phyloP scores from a whole-genome alignment of 2,113 vertebrate genomes.

The Hemichromis elongatus region DNA sequence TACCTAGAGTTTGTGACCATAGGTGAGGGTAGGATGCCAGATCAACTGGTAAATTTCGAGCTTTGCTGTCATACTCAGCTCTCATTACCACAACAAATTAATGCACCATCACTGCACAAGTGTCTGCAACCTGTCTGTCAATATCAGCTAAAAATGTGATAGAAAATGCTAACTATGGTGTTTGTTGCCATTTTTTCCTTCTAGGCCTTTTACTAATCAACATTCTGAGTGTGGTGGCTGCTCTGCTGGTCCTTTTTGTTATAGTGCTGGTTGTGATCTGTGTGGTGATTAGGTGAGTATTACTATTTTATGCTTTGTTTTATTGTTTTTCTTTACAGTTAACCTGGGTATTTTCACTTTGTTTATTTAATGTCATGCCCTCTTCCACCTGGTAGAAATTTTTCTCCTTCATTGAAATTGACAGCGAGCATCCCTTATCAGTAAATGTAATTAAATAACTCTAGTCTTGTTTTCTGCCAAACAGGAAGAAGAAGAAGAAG shows the following conservation, averaged over 20 bases:
- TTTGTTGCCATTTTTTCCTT: constrained; percentile 1
- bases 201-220: constrained; percentile 69
- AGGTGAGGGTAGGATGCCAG: background rate
- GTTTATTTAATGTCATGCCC: background rate
- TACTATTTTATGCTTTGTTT: background rate
- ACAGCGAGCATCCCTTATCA: background rate
- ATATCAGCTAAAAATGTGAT: background rate
- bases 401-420: accelerated
- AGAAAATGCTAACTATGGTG: background rate
- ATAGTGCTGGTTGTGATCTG: constrained; percentile 72
- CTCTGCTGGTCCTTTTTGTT: constrained; percentile 51
- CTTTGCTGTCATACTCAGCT: background rate
- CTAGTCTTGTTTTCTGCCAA: background rate
- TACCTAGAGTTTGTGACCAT: background rate
- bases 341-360: background rate
- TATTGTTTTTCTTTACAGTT: background rate
- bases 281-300: constrained; percentile 79
- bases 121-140: background rate
- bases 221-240: constrained; percentile 68
- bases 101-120: background rate
- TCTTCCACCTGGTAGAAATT: background rate
- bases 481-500: constrained; percentile 78
- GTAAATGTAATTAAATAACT: background rate
- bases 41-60: background rate
- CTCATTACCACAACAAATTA: background rate